Evolutionary conservation across 2,113 vertebrate genomes (phyloP), one percentile per base, ranked within the genome.

Genomic region (Zosterops japonicus): DNA sequence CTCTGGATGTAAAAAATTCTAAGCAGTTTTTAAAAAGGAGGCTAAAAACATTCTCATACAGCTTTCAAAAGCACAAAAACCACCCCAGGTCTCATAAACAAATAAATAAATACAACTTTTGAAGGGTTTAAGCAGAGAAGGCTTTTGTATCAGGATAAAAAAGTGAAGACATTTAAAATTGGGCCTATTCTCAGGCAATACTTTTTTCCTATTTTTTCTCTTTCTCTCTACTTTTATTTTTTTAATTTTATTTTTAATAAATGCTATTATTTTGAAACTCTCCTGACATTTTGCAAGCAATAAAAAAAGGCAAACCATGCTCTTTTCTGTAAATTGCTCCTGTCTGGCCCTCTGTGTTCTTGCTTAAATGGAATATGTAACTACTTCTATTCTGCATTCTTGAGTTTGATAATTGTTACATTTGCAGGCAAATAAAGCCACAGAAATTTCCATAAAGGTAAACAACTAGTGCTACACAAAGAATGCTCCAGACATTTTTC

Each of bases 221-320:
- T 42, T n/a, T 55, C 11, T 41, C 12, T 35, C 4, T 60, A 39
- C 39, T 39, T 39, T 39, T 39, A 39, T 7, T 15, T 8, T 24
- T 47, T 31, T 44, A 19, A 29, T 36, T 49, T 42, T 65, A 33
- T 52, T 41, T 49, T 49, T 4, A 63, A 63, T 41, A 81, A 91
- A 87, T 72, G 13, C 14, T 94, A 83, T 95, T 70, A 82, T 80
- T 95, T 88, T 94, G 67, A 95, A 93, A 86, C 10, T 90, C 53
- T 64, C 74, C 29, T 82, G 91, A 42, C 19, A 70, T 90, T 94
- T 96, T 89, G 63, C 29, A 84, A 84, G 68, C 70, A 95, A 94
- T 91, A 87, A 95, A 83, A 85, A 93, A 77, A 87, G 42, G 44
- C 44, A 95, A 96, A 76, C 70, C 86, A 42, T 86, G 60, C 87